Evolutionary conservation across 2,888 invertebrate genomes (phyloP).

Genomic region (Synanthedon formicaeformis): DNA sequence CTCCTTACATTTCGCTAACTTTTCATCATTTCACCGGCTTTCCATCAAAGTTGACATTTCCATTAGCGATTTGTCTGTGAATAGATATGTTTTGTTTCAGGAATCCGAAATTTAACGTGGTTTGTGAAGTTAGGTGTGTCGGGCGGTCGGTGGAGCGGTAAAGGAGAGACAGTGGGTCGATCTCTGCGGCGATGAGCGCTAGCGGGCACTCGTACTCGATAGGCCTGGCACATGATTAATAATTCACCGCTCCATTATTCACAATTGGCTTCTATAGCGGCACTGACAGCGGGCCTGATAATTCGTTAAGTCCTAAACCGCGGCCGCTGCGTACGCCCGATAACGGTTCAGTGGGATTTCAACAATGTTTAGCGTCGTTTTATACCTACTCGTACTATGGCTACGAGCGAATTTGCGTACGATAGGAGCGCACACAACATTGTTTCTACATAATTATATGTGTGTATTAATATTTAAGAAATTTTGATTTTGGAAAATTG

Average conservation of each 20-base stretch:
- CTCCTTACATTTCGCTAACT: conserved; percentile 1
- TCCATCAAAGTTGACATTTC: conserved; percentile 2
- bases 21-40: conserved; percentile 3
- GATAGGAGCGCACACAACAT: neutral
- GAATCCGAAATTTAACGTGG: too few relatives aligned
- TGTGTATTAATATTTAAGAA: too few relatives aligned
- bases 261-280: conserved; percentile 53
- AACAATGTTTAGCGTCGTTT: conserved; percentile 31
- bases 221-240: conserved; percentile 27
- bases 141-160: conserved; percentile 9
- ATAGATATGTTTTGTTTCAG: too few relatives aligned
- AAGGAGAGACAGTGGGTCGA: conserved; percentile 10
- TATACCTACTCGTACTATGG: conserved; percentile 7
- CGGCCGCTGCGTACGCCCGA: conserved; percentile 53
- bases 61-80: too few relatives aligned
- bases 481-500: too few relatives aligned
- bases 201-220: conserved; percentile 4
- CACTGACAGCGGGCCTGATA: conserved; percentile 50
- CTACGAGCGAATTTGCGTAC: conserved; percentile 11
- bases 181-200: conserved; percentile 8
- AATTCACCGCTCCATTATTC: conserved; percentile 49
- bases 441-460: too few relatives aligned
- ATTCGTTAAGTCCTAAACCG: conserved; percentile 60
- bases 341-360: conserved; percentile 48
- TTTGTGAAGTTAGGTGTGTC: conserved; percentile 3